Percentiles rank a stretch among this genome's conserved stretches.
phyloP scores from a whole-genome alignment of 2,888 invertebrate species.

The Abrostola triplasia region DNA sequence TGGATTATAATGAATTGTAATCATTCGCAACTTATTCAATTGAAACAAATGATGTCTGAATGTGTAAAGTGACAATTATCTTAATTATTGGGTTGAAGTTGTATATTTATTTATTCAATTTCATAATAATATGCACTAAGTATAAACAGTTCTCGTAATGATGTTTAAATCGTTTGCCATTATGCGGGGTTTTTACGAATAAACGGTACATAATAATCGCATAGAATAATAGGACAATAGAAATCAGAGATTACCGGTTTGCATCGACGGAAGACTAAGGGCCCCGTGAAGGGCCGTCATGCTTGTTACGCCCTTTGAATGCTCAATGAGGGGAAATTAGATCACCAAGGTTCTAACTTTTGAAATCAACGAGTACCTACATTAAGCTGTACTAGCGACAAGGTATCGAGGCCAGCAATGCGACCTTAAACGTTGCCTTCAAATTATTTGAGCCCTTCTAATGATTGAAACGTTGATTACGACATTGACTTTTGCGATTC shows the following conservation, averaged over 20 bases:
- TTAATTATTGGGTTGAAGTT: slow-evolving; percentile 25
- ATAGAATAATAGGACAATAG: slow-evolving; percentile 41
- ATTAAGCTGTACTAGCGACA: slow-evolving; percentile 72
- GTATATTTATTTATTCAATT: slow-evolving; percentile 34
- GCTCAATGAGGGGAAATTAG: slow-evolving; percentile 87
- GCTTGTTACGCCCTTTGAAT: slow-evolving; percentile 84
- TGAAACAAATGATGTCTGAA: slow-evolving; percentile 9
- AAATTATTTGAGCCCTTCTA: slow-evolving; percentile 84
- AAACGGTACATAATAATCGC: slow-evolving; percentile 19
- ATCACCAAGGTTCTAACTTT: slow-evolving; percentile 85
- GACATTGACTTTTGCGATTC: slow-evolving; percentile 82
- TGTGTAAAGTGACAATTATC: slow-evolving; percentile 23
- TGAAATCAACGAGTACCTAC: slow-evolving; percentile 80
- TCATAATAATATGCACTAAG: slow-evolving; percentile 15
- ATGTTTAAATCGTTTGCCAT: slow-evolving; percentile 6
- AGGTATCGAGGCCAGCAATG: slow-evolving; percentile 77
- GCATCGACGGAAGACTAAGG: slow-evolving; percentile 65
- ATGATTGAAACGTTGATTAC: slow-evolving; percentile 78
- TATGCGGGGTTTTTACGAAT: slow-evolving; percentile 1
- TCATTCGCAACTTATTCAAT: slow-evolving; percentile 17
- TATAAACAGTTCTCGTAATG: slow-evolving; percentile 14
- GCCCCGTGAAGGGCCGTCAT: slow-evolving; percentile 82
- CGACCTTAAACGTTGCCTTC: slow-evolving; percentile 84
- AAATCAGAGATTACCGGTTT: slow-evolving; percentile 55
- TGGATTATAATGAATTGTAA: slow-evolving; percentile 14